Evolutionary conservation across 2,797 vertebrate species (phyloP).

Genomic region (Microhierax caerulescens): DNA sequence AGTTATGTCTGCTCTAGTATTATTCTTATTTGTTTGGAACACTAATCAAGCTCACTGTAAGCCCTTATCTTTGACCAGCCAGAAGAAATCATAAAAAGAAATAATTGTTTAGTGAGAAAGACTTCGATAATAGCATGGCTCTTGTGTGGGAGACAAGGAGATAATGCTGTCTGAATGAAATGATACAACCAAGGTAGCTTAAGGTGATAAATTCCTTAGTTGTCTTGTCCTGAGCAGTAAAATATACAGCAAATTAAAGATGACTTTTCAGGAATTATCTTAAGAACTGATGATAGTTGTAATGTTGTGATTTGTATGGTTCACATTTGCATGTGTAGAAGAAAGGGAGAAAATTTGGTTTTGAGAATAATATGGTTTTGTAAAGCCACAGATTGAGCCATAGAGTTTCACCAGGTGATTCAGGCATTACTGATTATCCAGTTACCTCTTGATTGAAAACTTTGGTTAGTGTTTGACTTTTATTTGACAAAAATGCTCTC

Average conservation of each 20-base stretch:
- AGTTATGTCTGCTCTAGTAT: constrained; percentile 48
- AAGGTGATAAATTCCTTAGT: constrained; percentile 49
- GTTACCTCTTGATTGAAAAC: neutral
- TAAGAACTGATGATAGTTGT: constrained; percentile 20
- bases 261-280: neutral
- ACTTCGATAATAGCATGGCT: constrained; percentile 58
- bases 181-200: constrained; percentile 29
- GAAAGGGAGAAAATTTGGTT: neutral
- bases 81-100: constrained; percentile 66
- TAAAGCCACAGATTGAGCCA: neutral
- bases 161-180: constrained; percentile 17
- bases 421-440: neutral
- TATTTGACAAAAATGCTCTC: neutral
- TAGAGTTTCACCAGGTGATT: neutral
- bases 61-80: constrained; percentile 63
- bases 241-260: constrained; percentile 22
- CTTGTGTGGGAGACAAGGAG: constrained; percentile 49
- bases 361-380: neutral
- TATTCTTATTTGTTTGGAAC: constrained; percentile 59
- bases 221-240: constrained; percentile 29
- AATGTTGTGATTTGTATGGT: constrained; percentile 42
- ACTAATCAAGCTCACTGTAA: constrained; percentile 61
- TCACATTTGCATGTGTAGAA: neutral
- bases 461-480: neutral
- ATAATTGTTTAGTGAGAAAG: constrained; percentile 64